These are phyloP conservation scores for Eubasilissa regina DNA, from an alignment of 1,140 invertebrate species.

Conservation along the genomic window DNA sequence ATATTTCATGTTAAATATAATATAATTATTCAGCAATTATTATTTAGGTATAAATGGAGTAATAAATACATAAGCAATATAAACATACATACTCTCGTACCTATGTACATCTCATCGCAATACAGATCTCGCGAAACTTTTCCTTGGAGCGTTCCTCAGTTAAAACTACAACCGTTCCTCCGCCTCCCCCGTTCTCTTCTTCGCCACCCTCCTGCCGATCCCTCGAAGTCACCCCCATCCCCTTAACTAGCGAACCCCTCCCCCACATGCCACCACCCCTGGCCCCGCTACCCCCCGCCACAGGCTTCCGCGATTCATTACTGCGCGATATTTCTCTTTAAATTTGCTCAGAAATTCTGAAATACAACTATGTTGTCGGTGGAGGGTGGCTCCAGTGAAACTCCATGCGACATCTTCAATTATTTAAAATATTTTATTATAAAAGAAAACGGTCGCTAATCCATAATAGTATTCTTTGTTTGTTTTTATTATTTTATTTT, in stretches of 20 bases:
- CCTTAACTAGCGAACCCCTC: not conserved
- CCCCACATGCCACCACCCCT: not conserved
- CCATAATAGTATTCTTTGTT: too few relatives aligned
- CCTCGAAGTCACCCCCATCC: not conserved
- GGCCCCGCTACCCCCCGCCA: conserved; percentile 7
- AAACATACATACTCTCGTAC: not conserved
- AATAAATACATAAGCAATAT: too few relatives aligned
- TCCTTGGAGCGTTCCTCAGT: conserved; percentile 57
- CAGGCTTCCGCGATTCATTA: conserved; percentile 59
- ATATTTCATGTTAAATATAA: too few relatives aligned
- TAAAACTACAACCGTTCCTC: conserved; percentile 55
- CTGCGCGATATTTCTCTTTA: conserved; percentile 60
- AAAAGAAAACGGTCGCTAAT: too few relatives aligned
- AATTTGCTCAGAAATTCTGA: conserved; percentile 61
- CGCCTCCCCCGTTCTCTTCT: conserved; percentile 17
- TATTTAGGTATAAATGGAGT: too few relatives aligned
- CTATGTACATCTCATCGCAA: not conserved
- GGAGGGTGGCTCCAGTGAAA: not conserved
- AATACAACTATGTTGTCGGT: conserved; percentile 58
- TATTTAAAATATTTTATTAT: not conserved
- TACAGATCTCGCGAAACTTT: conserved; percentile 51
- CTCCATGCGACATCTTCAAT: not conserved
- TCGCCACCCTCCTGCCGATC: not conserved
- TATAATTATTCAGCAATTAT: too few relatives aligned
- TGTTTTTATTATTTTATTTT: too few relatives aligned